Evolutionary conservation across 2,113 vertebrate genomes (phyloP), one percentile per base, ranked within the genome.

Genomic region (Uria lomvia): DNA sequence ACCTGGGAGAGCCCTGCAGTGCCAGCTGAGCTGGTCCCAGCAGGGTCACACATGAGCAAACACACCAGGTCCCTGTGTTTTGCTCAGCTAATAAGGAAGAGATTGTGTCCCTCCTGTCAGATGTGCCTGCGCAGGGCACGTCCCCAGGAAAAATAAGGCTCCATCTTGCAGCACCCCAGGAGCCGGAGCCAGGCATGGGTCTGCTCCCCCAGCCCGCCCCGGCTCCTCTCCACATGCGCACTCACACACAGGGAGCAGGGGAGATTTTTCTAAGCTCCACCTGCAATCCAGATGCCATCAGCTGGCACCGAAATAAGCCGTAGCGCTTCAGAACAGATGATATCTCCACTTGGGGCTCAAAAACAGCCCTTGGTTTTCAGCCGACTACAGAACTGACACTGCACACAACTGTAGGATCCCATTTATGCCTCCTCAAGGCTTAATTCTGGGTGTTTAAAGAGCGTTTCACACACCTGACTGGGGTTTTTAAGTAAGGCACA

Each of bases 91-190:
- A 77, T 73, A 89, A 59, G 86, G 86, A 67, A 42, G 91, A 86
- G 83, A 63, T 60, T 56, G 75, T 65, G 75, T 68, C 65, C 55
- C 88, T 91, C 76, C 60, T 34, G 60, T 62, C 78, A 58, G 58
- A 83, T 66, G 86, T 49, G 71, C 59, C 85, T 4, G 38, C 1
- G 2, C 90, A 70, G 92, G 92, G 92, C 95, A 77, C 5, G 1
- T 74, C 90, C 77, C 77, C 17, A 68, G 78, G 26, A 86, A 45
- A 75, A 95, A 79, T 74, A 75, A 76, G 43, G 91, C 88, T 94
- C 84, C 86, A 76, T 92, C 70, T 77, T 74, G 42, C 80, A 94
- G 91, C 60, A 42, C 56, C 86, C 84, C 1, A 1, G 27, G 59
- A 67, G 65, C 26, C 2, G 0, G 72, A 73, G 65, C 83, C 87